phyloP scores from a whole-genome alignment of 1,140 invertebrate species.

The Condylostylus longicornis region DNA sequence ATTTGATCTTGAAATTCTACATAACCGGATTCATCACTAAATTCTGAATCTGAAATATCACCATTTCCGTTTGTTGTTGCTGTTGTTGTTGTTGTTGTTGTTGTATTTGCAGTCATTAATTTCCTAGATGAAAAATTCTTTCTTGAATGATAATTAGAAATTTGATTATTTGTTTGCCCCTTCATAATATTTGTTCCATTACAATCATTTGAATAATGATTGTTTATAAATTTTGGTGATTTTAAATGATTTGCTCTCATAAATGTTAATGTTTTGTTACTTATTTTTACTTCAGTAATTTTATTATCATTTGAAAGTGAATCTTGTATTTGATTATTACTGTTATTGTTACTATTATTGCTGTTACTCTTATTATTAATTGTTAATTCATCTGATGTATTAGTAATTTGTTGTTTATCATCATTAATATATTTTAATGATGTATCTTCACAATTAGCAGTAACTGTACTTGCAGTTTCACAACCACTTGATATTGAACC shows the following conservation, averaged over 20 bases:
- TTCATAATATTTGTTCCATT: too few relatives aligned
- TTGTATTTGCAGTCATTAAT: background rate
- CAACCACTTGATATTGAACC: conserved; percentile 63
- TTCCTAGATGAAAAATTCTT: too few relatives aligned
- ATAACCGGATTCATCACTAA: conserved; percentile 41
- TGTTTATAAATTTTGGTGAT: too few relatives aligned
- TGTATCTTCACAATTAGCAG: conserved; percentile 22
- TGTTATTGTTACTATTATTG: background rate
- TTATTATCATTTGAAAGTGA: background rate
- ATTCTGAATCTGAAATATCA: conserved; percentile 22
- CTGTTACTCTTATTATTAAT: background rate
- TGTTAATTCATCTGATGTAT: too few relatives aligned
- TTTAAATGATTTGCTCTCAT: too few relatives aligned
- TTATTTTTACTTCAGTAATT: background rate
- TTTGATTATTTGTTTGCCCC: too few relatives aligned
- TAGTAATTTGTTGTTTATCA: conserved; percentile 2
- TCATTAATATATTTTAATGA: conserved; percentile 8
- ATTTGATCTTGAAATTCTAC: conserved; percentile 34
- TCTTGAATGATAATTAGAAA: too few relatives aligned
- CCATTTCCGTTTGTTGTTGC: conserved; percentile 3
- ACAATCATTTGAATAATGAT: too few relatives aligned
- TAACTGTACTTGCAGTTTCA: conserved; percentile 60
- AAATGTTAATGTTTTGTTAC: too few relatives aligned
- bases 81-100: conserved; percentile 4
- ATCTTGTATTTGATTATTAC: background rate